Evolutionary conservation across 2,797 vertebrate species (phyloP).

Genomic region (Cirrhinus mrigala): DNA sequence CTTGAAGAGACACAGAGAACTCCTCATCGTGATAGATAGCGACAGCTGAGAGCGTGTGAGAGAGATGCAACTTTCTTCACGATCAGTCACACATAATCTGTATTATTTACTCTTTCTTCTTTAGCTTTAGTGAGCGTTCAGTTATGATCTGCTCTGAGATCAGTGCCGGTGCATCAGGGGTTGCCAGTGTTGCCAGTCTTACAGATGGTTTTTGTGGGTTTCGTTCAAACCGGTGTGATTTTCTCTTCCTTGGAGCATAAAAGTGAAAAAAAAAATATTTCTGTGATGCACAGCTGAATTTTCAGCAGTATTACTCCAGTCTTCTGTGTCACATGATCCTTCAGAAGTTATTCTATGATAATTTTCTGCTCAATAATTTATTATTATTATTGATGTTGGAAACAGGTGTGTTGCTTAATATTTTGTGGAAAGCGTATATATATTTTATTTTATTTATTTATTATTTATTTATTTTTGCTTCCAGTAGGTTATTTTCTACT

Average conservation of each 20-base stretch:
- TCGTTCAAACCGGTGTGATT: neutral
- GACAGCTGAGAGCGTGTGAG: slow-evolving; percentile 1
- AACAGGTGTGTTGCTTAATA: neutral
- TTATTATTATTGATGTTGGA: neutral
- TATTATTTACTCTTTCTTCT: neutral
- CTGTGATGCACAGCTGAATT: too few species aligned
- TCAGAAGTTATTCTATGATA: neutral
- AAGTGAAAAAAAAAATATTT: too few species aligned
- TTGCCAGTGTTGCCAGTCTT: neutral
- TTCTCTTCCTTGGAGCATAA: neutral
- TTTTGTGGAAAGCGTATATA: neutral
- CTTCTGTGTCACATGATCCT: neutral
- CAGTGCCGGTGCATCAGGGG: neutral
- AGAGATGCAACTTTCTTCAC: neutral
- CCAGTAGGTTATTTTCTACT: neutral
- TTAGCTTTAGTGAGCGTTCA: neutral
- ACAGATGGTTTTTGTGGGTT: too few species aligned
- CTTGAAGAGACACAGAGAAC: slow-evolving; percentile 28
- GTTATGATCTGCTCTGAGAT: neutral
- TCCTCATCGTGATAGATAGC: neutral
- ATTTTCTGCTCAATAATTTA: neutral
- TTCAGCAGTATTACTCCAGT: neutral
- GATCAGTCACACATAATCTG: neutral
- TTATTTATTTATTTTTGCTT: too few species aligned
- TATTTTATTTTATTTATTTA: too few species aligned